Evolutionary conservation across 2,797 vertebrate species (phyloP).

Genomic region (Poliocrania exsul): DNA sequence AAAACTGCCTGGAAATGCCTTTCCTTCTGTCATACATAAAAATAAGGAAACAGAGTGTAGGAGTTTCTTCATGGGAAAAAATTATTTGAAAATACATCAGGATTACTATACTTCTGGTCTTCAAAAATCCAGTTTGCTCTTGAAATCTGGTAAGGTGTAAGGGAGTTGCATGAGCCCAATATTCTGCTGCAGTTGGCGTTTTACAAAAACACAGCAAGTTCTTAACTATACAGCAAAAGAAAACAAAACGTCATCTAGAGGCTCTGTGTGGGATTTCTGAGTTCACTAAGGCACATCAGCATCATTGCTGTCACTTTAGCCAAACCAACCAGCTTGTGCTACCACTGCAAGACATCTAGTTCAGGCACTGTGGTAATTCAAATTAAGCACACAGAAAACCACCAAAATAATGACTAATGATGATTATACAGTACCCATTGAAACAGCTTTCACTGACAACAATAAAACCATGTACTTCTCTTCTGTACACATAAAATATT

Average conservation of each 20-base stretch:
- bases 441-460: not conserved
- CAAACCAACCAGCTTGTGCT: not conserved
- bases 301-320: not conserved
- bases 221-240: not conserved
- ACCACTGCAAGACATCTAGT: not conserved
- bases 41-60: not conserved
- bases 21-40: not conserved
- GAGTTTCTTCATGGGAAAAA: not conserved
- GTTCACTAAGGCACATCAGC: not conserved
- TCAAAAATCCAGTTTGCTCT: not conserved
- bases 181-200: not conserved
- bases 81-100: not conserved
- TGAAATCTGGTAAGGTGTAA: not conserved
- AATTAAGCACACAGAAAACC: not conserved
- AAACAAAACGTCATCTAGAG: not conserved
- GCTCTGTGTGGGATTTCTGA: not conserved
- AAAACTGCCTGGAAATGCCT: slow-evolving; percentile 15
- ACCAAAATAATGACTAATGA: not conserved
- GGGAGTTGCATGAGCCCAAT: not conserved
- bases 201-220: not conserved
- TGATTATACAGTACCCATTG: not conserved
- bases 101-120: not conserved
- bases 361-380: not conserved
- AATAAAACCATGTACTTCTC: not conserved
- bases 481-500: not conserved